Conservation (phyloP, 2,797 vertebrate species). For the Poliocrania exsul region DNA sequence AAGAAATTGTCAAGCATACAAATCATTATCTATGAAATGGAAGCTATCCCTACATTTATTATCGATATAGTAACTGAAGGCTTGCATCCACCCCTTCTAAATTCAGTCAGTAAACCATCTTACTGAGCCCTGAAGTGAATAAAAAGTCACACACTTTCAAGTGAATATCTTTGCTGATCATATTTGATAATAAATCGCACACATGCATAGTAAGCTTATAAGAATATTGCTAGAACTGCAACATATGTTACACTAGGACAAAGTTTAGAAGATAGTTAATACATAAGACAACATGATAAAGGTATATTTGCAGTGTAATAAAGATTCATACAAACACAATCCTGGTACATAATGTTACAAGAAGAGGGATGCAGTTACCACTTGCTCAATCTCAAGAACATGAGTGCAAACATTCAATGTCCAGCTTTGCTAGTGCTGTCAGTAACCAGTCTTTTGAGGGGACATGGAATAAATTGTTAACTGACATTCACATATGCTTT, state of each 20-base stretch:
- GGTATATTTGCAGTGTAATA: background rate
- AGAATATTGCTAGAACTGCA: background rate
- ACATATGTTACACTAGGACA: background rate
- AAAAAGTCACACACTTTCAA: background rate
- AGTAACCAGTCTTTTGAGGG: background rate
- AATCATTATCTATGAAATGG: background rate
- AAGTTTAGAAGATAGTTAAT: background rate
- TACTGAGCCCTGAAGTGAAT: background rate
- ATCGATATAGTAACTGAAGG: background rate
- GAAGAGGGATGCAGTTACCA: background rate
- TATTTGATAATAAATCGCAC: background rate
- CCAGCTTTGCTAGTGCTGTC: background rate
- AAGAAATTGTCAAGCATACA: background rate
- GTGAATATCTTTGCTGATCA: background rate
- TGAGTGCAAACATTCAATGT: background rate
- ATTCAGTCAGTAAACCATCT: background rate
- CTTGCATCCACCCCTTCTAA: background rate
- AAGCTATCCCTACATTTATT: background rate
- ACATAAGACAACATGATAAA: background rate
- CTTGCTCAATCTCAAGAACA: background rate
- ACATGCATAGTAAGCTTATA: background rate
- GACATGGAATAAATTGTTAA: background rate
- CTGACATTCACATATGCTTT: background rate
- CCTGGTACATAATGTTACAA: background rate
- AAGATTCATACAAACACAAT: background rate